Evolutionary conservation across 2,113 vertebrate genomes (phyloP), one percentile per base, ranked within the genome.

Genomic region (Garra rufa): DNA sequence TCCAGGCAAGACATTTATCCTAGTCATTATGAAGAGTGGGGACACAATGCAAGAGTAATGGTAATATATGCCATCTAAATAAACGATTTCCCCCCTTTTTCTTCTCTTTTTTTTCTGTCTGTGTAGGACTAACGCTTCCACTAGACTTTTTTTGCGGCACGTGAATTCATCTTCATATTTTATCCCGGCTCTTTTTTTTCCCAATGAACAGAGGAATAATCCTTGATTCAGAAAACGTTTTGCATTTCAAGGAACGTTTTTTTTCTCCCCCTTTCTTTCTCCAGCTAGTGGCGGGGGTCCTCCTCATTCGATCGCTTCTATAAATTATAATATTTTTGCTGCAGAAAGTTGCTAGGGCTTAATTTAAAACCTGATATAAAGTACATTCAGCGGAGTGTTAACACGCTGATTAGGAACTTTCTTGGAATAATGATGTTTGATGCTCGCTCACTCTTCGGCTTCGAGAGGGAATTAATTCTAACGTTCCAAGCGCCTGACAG

Each of bases 11-110:
- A 95, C 93, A 94, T 94, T 95, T 95, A 95, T 95, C 93, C 93
- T 89, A 89, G 92, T 93, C 94, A 94, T 95, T 95, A 94, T 94
- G 93, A 95, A 95, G 94, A 95, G 95, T 94, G 92, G 93, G 90
- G 90, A 93, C 91, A 94, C 94, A 94, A 94, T 94, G 90, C 91
- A 92, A 91, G 92, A 94, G 91, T 94, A 94, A 95, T 94, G 94
- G 92, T 91, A 94, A 94, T 94, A 90, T 93, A 92, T 91, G 89
- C 91, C 92, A 91, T 94, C 92, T 92, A 94, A 95, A 95, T 94
- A 94, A 92, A 92, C 92, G 90, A 93, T 94, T 94, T 92, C 26
- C 87, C 87, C 88, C 87, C 87, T 87, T 90, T 87, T 83, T 83
- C 89, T 70, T 83, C 28, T 85, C 91, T 34, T 89, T 89, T 90